Percentiles rank a stretch among this genome's conserved stretches.
Evolutionary conservation across 2,797 vertebrate genomes (phyloP).

Genomic region (Arrhamphus sclerolepis): DNA sequence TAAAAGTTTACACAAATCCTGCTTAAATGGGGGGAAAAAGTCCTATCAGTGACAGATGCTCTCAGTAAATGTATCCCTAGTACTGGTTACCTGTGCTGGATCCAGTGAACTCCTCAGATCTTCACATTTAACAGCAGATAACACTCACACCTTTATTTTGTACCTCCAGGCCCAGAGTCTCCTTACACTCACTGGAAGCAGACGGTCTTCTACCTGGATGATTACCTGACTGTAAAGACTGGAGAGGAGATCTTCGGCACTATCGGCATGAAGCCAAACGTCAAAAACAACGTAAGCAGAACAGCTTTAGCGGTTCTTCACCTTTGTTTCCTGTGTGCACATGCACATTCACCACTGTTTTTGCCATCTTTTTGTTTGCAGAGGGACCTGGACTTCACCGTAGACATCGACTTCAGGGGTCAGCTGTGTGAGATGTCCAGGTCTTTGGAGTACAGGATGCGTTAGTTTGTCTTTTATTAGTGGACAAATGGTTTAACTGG

Average conservation of each 20-base stretch:
- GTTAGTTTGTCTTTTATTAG: slow-evolving; percentile 75
- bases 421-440: slow-evolving; percentile 93
- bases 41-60: no score
- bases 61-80: no score
- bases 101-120: no score
- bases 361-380: slow-evolving; percentile 51
- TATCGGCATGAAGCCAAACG: slow-evolving; percentile 94
- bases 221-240: slow-evolving; percentile 92
- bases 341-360: background rate
- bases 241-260: slow-evolving; percentile 95
- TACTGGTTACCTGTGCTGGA: no score
- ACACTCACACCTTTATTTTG: background rate
- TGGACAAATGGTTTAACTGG: slow-evolving; percentile 44
- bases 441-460: slow-evolving; percentile 95
- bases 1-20: no score
- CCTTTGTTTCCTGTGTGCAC: background rate
- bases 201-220: slow-evolving; percentile 95
- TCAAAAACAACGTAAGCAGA: slow-evolving; percentile 92
- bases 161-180: slow-evolving; percentile 87
- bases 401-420: slow-evolving; percentile 95
- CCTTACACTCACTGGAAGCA: slow-evolving; percentile 98
- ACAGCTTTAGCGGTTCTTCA: no score
- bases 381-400: slow-evolving; percentile 94
- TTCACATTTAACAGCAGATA: background rate
- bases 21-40: no score